Base-by-base conservation (phyloP, 2,888 invertebrate species). In the Cephus rjabovi region DNA sequence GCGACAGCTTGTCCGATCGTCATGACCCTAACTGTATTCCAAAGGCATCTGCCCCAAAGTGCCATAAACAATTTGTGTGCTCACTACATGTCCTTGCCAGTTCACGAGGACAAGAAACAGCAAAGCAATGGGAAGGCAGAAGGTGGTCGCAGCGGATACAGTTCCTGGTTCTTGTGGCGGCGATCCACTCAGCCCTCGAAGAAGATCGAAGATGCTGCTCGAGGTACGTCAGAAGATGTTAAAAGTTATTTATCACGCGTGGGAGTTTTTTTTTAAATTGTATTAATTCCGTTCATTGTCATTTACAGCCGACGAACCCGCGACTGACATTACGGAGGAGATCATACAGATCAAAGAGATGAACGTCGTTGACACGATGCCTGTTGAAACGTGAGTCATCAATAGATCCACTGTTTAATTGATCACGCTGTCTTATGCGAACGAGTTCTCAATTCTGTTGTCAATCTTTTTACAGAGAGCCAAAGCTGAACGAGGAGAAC, bases 1-100 rank as follows among this genome's bases (percentile, higher is more conserved):
- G 94, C 95, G 84, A 95, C 96, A 85, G 99, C 98, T 85, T 96
- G 96, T 80, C 97, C 98, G 73, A 95, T 98, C 89, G 94, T 99
- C 87, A 95, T 98, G 89, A 97, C 97, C 83, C 93, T 97, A 83
- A 94, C 97, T 82, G 95, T 96, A 84, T 99, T 96, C 93, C 95
- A 97, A 89, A 95, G 97, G 87, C 95, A 96, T 78, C 93, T 99
- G 86, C 96, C 98, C 79, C 94, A 94, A 74, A 86, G 74, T 33
- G 83, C 87, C 6, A 83, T 91, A n/a, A 87, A 89, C 76, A 86
- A 85, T 83, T 81, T 90, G 56, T 90, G 86, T 40, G 79, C 87
- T n/a, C 89, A 89, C 75, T 88, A 87, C 56, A 88, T 87, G 83
- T 80, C 87, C 6, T 83, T 88, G 68, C 87, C 88, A 31, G 83